phyloP scores from a whole-genome alignment of 2,797 vertebrate species.

The Brotula barbata region DNA sequence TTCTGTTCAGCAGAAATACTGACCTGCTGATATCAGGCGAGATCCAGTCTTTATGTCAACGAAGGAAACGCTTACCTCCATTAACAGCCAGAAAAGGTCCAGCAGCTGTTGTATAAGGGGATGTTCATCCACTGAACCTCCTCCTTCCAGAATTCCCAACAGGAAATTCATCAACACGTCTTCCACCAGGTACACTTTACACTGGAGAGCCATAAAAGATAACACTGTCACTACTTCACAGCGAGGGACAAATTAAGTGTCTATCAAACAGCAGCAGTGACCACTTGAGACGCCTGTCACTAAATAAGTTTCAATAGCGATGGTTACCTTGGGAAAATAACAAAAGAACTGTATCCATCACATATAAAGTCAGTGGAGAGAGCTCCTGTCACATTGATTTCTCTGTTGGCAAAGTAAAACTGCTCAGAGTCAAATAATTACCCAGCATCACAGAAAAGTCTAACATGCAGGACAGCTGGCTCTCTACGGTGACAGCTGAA shows the following conservation, averaged over 20 bases:
- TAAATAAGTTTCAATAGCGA: background rate
- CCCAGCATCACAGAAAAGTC: too few relatives aligned
- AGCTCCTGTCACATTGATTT: background rate
- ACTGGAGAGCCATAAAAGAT: conserved; percentile 73
- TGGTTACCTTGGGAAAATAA: background rate
- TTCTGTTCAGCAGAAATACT: too few relatives aligned
- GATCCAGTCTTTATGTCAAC: too few relatives aligned
- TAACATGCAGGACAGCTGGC: too few relatives aligned
- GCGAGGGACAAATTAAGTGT: conserved; percentile 61
- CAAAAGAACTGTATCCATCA: background rate
- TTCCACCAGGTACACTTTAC: conserved; percentile 96
- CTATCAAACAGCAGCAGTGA: background rate
- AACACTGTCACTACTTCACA: conserved; percentile 73
- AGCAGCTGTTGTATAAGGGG: conserved; percentile 89
- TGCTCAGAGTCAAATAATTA: too few relatives aligned
- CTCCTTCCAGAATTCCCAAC: conserved; percentile 86
- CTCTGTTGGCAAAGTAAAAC: too few relatives aligned
- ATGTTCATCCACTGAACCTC: conserved; percentile 86
- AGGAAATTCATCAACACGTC: conserved; percentile 95
- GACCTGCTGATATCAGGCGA: too few relatives aligned
- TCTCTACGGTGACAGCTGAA: too few relatives aligned
- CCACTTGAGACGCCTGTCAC: background rate
- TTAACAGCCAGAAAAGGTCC: conserved; percentile 96
- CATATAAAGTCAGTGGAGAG: background rate
- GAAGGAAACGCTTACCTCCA: conserved; percentile 85